Conservation (phyloP, 1,140 invertebrate genomes). For the Myzus persicae region DNA sequence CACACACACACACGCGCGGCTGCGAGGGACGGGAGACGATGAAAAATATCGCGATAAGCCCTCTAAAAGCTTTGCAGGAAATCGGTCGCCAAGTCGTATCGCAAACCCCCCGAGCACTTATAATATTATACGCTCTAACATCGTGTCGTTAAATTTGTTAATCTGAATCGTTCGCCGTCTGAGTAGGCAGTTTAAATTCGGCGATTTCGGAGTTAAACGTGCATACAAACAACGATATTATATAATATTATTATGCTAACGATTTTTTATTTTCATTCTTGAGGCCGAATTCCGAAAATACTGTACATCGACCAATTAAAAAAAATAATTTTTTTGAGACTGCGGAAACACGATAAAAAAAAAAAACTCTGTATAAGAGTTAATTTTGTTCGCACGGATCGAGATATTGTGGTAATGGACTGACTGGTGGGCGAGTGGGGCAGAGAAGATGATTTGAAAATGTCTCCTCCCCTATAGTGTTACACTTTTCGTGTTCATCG, state of each 20-base stretch:
- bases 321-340: neutral
- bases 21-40: neutral
- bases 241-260: slow-evolving; percentile 14
- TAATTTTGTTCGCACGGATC: neutral
- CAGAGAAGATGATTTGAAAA: neutral
- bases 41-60: slow-evolving; percentile 14
- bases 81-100: neutral
- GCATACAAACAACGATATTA: neutral
- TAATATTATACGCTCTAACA: neutral
- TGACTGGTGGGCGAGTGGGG: neutral
- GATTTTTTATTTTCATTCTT: neutral
- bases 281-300: neutral
- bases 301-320: neutral
- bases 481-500: neutral
- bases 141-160: slow-evolving; percentile 7
- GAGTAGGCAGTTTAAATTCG: neutral
- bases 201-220: neutral
- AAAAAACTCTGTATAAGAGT: neutral
- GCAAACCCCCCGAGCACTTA: neutral
- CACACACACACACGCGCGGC: too few relatives aligned
- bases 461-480: neutral
- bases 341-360: neutral
- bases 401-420: neutral
- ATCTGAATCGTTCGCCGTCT: neutral
- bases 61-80: slow-evolving; percentile 1